A percentile compares a stretch with the other conserved stretches of the same genome.
phyloP scores from a whole-genome alignment of 2,113 vertebrate genomes.

The Caranx melampygus region DNA sequence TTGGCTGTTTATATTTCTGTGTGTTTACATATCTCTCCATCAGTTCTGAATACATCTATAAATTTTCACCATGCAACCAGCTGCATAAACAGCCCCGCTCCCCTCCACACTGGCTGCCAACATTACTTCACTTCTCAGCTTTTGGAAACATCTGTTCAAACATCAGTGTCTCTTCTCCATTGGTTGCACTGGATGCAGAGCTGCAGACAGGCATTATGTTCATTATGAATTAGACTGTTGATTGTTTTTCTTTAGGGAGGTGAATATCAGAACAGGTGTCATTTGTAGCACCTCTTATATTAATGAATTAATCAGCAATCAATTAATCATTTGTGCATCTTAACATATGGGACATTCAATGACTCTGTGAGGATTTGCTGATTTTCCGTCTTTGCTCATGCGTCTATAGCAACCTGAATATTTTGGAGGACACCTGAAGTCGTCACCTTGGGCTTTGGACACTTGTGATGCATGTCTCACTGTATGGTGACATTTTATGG shows the following conservation, averaged over 20 bases:
- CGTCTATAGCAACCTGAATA: not conserved
- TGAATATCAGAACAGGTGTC: not conserved
- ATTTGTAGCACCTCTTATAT: not conserved
- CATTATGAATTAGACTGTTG: not conserved
- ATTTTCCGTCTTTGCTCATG: not conserved
- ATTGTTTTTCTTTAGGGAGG: not conserved
- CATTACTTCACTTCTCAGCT: not conserved
- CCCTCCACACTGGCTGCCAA: not conserved
- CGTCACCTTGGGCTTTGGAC: too few relatives aligned
- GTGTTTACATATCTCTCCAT: slow-evolving; percentile 13
- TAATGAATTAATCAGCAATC: not conserved
- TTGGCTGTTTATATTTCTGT: slow-evolving; percentile 24
- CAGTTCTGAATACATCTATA: not conserved
- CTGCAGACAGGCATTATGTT: not conserved
- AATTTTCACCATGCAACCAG: not conserved
- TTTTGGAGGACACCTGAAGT: too few relatives aligned
- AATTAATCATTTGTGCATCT: not conserved
- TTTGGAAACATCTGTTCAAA: not conserved
- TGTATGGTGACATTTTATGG: too few relatives aligned
- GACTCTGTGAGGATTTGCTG: not conserved
- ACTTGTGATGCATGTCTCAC: too few relatives aligned
- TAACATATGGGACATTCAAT: not conserved
- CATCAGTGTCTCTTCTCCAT: not conserved
- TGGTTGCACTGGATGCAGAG: not conserved
- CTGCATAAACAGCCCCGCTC: not conserved